These are phyloP conservation scores for Thymelicus acteon DNA, from an alignment of 2,888 invertebrate species.

Conservation along the genomic window DNA sequence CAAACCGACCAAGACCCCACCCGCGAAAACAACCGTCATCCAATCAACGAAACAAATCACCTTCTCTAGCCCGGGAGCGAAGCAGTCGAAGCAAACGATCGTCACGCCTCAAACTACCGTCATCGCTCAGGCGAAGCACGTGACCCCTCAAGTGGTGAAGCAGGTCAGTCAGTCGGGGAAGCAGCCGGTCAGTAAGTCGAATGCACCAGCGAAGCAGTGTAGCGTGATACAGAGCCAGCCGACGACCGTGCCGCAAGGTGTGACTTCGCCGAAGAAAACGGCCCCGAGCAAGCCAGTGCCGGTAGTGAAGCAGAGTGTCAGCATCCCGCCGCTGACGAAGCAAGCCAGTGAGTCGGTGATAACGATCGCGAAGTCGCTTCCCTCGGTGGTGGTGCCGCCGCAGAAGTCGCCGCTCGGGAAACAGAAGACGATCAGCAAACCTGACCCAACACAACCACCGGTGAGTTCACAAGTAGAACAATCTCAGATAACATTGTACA, in stretches of 20 bases:
- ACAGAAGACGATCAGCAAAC: conserved; percentile 65
- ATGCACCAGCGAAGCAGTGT: conserved; percentile 39
- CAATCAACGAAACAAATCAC: conserved; percentile 38
- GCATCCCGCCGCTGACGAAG: conserved; percentile 41
- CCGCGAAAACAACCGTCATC: conserved; percentile 28
- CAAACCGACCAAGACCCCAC: conserved; percentile 42
- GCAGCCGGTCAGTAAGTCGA: neutral
- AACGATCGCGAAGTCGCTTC: conserved; percentile 55
- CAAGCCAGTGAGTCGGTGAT: conserved; percentile 41
- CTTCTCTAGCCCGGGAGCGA: conserved; percentile 20
- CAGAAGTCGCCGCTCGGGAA: conserved; percentile 69
- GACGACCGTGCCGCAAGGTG: conserved; percentile 44
- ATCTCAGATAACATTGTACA: neutral
- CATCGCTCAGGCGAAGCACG: conserved; percentile 20
- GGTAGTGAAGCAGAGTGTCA: conserved; percentile 43
- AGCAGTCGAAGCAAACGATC: conserved; percentile 30
- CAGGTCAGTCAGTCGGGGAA: conserved; percentile 20
- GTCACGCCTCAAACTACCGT: conserved; percentile 22
- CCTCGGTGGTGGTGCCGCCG: conserved; percentile 60
- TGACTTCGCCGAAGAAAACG: conserved; percentile 56
- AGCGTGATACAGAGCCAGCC: conserved; percentile 40
- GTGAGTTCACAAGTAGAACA: conserved; percentile 42
- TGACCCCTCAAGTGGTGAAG: conserved; percentile 1
- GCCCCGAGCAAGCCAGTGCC: conserved; percentile 37
- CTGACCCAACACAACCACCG: conserved; percentile 56